Base-by-base conservation (phyloP, 1,140 invertebrate genomes). In the Sinonovacula constricta region DNA sequence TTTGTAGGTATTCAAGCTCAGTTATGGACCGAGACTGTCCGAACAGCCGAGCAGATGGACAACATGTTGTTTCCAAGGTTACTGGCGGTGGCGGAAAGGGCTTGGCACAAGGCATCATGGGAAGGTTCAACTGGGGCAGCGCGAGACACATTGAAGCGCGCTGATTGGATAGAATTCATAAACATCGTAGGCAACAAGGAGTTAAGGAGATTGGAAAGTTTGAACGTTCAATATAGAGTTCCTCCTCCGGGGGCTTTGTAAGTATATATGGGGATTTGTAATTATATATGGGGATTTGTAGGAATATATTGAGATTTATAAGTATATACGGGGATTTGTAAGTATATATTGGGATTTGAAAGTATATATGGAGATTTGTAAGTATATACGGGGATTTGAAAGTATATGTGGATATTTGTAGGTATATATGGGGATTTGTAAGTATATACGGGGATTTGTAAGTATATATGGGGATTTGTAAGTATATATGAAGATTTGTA, bases 21-120 rank as follows among this genome's bases (percentile, higher is more conserved):
- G n/a, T 24, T 88, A 54, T 89, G 83, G 81, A 72, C 72, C n/a
- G 88, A 89, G 69, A 86, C 83, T 24, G 70, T 83, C 7, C 67
- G 88, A 45, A 84, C 82, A 0, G 26, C 24, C 14, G 83, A 80
- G 0, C 81, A 87, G 54, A 59, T 85, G 49, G 68, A 86, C n/a
- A 80, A 83, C 68, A 87, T 88, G 87, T 66, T 84, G 15, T 87
- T 83, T 60, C 87, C 87, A 0, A 76, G 87, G 7, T 34, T 88
- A 4, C 65, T 88, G 12, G 87, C 87, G 0, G 75, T 88, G 54
- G 87, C 87, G 15, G 87, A 88, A 74, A 65, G 86, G 31, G 81
- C 84, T 0, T 88, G 87, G 87, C 85, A 87, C 67, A 69, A 77
- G 28, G 85, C 84, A 49, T 7, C 49, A 33, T 88, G 87, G 87